phyloP scores from a whole-genome alignment of 2,113 vertebrate genomes.

The Antennarius striatus region DNA sequence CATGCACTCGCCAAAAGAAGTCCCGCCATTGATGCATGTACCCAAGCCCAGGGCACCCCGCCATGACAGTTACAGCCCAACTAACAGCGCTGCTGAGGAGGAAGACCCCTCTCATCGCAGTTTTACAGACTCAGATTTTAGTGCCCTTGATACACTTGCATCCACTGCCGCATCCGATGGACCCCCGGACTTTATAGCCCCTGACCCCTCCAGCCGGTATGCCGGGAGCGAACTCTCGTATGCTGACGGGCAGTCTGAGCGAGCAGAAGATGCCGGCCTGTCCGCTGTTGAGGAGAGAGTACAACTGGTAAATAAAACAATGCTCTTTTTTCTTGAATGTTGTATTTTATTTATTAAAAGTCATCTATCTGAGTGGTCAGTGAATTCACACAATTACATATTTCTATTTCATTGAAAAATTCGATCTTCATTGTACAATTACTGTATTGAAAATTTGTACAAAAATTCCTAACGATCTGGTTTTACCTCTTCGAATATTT shows the following conservation, averaged over 20 bases:
- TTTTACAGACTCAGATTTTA: conserved; percentile 75
- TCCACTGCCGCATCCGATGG: conserved; percentile 63
- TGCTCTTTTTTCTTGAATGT: neutral
- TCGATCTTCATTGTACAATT: neutral
- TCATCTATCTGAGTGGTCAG: neutral
- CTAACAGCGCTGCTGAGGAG: conserved; percentile 35
- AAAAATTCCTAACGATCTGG: no score
- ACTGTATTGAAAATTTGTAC: no score
- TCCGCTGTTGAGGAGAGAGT: conserved; percentile 74
- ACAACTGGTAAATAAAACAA: conserved; percentile 65
- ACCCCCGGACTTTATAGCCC: conserved; percentile 78
- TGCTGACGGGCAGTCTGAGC: conserved; percentile 30
- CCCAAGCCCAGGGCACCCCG: conserved; percentile 34
- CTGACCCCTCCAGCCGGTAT: conserved; percentile 53
- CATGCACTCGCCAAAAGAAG: conserved; percentile 30
- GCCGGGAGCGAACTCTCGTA: conserved; percentile 11
- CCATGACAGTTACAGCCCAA: conserved; percentile 21
- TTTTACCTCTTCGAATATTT: no score
- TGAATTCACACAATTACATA: neutral
- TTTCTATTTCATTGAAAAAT: neutral
- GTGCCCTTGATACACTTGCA: conserved; percentile 25
- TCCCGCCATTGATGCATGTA: conserved; percentile 68
- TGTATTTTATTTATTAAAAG: neutral
- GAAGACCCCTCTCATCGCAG: conserved; percentile 54
- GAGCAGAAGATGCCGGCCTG: conserved; percentile 53